Base-by-base conservation (phyloP, 2,888 invertebrate genomes). In the Mythimna pallens region DNA sequence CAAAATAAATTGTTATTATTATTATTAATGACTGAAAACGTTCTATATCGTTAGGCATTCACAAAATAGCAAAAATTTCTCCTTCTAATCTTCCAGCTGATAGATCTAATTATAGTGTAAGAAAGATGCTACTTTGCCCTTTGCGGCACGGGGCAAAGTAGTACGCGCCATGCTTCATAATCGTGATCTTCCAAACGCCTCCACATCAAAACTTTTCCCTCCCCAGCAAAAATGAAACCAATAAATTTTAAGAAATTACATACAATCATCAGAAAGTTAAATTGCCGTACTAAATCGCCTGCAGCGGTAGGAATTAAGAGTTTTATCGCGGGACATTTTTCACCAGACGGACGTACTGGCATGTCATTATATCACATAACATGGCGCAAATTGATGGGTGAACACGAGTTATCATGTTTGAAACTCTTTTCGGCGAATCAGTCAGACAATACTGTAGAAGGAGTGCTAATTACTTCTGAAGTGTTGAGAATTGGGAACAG, bases 281-380 rank as follows among this genome's bases (percentile, higher is more conserved):
- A 89, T 90, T 89, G 80, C 84, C 75, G 80, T 65, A 81, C 77
- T 76, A 75, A 77, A 77, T 63, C 71, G 90, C 91, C 90, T 70
- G 68, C 64, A 87, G 91, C 90, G 65, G 75, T 65, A 85, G 75
- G 83, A 85, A 89, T 88, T 85, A 80, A 85, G 72, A 82, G 63
- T 78, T 76, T 88, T 88, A 91, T 91, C 83, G 79, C 80, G 82
- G 82, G 84, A 87, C 86, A 90, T 91, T 89, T 90, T 88, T 91
- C 89, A 89, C 78, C 68, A 82, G 71, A 75, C 82, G 78, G 79
- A 84, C 76, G 22, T 73, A 54, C 72, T 57, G 80, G 73, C 79
- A 62, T 81, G 81, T 86, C 78, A 88, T 88, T 89, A 89, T 76
- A 80, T 75, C 78, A 78, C 79, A 84, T 86, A 84, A 80, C 79